Conservation (phyloP, 2,888 invertebrate species). For the Trimorus sp. region DNA sequence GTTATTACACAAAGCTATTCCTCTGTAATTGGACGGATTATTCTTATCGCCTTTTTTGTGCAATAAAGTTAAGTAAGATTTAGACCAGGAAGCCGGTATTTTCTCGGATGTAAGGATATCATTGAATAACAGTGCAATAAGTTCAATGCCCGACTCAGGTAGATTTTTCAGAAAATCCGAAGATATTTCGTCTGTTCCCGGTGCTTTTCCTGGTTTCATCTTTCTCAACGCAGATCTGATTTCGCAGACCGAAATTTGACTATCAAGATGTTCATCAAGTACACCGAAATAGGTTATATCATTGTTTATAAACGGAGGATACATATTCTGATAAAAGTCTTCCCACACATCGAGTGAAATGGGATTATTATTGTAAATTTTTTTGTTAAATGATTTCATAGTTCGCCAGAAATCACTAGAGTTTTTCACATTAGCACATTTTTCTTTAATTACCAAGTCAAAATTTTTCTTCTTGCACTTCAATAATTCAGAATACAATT, state of each 20-base stretch:
- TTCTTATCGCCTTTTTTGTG: neutral
- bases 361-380: neutral
- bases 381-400: neutral
- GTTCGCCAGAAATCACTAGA: neutral
- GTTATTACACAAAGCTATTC: neutral
- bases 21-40: neutral
- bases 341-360: neutral
- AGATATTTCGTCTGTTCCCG: no score
- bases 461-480: neutral
- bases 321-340: neutral
- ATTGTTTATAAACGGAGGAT: neutral
- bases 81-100: neutral
- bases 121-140: neutral
- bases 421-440: slow-evolving; percentile 9
- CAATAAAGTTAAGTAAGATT: neutral
- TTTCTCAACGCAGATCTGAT: no score
- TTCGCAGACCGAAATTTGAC: no score
- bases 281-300: neutral
- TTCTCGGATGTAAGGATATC: neutral
- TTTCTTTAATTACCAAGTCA: neutral
- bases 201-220: no score
- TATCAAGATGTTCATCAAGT: no score
- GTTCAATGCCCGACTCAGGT: neutral
- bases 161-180: neutral
- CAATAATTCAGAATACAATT: neutral